These are phyloP conservation scores for Limosa lapponica DNA, from an alignment of 2,797 vertebrate genomes.

Conservation along the genomic window DNA sequence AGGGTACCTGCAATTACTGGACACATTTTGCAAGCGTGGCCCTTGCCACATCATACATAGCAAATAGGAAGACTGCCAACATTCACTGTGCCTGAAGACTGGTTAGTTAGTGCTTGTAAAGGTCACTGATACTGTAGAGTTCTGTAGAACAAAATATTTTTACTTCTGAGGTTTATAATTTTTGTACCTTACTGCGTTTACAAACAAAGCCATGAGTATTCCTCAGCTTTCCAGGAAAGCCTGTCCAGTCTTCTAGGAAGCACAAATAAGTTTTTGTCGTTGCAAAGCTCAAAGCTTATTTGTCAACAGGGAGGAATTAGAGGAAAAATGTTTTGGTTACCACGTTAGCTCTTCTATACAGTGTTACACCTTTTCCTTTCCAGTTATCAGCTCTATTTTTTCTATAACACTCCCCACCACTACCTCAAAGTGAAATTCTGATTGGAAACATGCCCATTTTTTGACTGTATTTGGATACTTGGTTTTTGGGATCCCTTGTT, in stretches of 20 bases:
- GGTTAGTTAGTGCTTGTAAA: neutral
- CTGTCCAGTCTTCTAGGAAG: neutral
- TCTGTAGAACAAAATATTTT: neutral
- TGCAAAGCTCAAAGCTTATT: neutral
- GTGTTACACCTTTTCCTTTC: neutral
- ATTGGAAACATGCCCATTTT: neutral
- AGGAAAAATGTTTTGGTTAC: neutral
- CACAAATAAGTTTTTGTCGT: neutral
- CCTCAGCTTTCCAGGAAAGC: neutral
- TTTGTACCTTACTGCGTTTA: neutral
- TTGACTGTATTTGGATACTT: neutral
- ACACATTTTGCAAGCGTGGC: neutral
- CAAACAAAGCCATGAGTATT: neutral
- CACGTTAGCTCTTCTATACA: neutral
- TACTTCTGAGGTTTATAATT: neutral
- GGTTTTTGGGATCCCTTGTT: neutral
- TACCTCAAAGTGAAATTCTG: neutral
- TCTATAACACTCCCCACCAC: neutral
- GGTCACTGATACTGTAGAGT: neutral
- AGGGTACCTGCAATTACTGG: neutral
- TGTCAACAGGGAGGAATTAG: neutral
- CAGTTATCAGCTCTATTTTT: neutral
- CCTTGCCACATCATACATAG: neutral
- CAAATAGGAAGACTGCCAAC: neutral
- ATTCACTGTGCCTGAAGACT: neutral